A percentile compares a stretch with the other conserved stretches of the same genome.
Evolutionary conservation across 2,888 invertebrate species (phyloP).

Genomic region (Thymelicus sylvestris): DNA sequence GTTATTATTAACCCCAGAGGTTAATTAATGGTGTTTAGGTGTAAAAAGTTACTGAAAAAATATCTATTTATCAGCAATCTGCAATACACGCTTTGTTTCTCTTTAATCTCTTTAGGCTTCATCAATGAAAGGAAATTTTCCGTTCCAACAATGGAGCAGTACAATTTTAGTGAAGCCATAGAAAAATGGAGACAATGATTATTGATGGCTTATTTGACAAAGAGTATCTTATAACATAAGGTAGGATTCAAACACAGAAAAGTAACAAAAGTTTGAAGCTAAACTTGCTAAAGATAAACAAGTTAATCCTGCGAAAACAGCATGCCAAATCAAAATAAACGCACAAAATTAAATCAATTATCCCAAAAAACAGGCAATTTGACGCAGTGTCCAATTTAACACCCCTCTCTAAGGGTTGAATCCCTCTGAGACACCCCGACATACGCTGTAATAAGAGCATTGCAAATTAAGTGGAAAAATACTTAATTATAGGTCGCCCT

Average conservation of each 20-base stretch:
- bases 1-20: conserved; percentile 38
- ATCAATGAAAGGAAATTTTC: no score
- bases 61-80: neutral
- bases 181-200: no score
- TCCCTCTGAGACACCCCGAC: conserved; percentile 39
- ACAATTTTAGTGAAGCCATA: no score
- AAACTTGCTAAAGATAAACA: no score
- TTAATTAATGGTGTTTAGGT: conserved; percentile 38
- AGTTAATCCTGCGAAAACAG: conserved; percentile 4
- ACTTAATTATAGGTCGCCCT: conserved; percentile 41
- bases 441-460: conserved; percentile 43
- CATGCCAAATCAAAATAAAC: conserved; percentile 18
- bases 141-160: no score
- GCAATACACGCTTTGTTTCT: no score
- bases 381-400: conserved; percentile 35
- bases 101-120: no score
- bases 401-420: conserved; percentile 33
- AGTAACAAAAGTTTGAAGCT: no score
- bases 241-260: no score
- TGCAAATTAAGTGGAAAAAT: conserved; percentile 55
- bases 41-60: conserved; percentile 3
- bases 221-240: no score
- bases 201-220: no score
- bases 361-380: conserved; percentile 40
- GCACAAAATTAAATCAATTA: conserved; percentile 44